Conservation (phyloP, 53 echinoderm and acorn worm species). For the Zoroaster sp. region DNA sequence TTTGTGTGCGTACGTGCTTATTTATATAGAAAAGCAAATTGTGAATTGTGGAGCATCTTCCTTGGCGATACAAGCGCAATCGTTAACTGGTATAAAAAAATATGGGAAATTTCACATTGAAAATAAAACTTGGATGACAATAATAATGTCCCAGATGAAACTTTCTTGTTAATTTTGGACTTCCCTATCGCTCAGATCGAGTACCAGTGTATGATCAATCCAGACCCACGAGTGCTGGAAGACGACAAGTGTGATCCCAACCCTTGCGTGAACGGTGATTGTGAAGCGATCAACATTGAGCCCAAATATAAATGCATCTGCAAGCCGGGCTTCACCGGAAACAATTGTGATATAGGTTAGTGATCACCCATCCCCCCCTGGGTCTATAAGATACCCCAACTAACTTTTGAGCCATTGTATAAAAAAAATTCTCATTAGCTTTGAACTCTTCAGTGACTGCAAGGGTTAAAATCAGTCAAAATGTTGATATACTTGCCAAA, state of each 20-base stretch:
- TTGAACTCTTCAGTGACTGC: too few species aligned
- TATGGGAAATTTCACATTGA: too few species aligned
- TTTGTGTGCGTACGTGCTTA: too few species aligned
- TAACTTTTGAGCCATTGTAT: neutral
- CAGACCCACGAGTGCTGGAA: neutral
- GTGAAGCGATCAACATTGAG: slow-evolving; percentile 36
- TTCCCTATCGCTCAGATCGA: neutral
- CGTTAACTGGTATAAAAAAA: too few species aligned
- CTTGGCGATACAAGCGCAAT: too few species aligned
- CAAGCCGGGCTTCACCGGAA: slow-evolving; percentile 28
- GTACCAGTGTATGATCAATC: slow-evolving; percentile 13
- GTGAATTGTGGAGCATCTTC: too few species aligned
- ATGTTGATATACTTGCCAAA: too few species aligned
- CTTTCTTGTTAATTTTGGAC: too few species aligned
- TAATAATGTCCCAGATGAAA: too few species aligned
- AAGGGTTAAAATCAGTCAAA: too few species aligned
- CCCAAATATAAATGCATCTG: slow-evolving; percentile 57
- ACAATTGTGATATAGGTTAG: slow-evolving; percentile 46
- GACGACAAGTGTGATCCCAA: slow-evolving; percentile 48
- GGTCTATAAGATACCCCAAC: neutral
- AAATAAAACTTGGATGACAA: too few species aligned
- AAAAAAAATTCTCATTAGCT: neutral
- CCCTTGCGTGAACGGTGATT: slow-evolving; percentile 47
- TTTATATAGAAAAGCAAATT: too few species aligned
- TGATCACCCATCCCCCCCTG: neutral